phyloP scores from a whole-genome alignment of 1,140 invertebrate species.

The Saccostrea cuccullata region DNA sequence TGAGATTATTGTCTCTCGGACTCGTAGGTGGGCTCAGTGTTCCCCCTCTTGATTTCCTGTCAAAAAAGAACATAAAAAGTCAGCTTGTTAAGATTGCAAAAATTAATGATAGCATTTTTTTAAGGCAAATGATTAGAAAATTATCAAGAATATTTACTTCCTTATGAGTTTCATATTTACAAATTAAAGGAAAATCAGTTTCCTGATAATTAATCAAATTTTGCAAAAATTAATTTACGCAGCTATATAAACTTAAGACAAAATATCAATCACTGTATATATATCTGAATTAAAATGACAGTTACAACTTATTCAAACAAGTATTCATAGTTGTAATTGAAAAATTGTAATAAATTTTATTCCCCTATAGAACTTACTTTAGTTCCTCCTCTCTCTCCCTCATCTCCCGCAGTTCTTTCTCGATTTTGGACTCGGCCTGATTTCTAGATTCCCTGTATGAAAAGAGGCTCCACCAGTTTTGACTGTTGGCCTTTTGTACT shows the following conservation, averaged over 20 bases:
- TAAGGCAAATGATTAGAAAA: neutral
- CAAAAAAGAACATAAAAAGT: neutral
- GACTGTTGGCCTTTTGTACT: conserved; percentile 48
- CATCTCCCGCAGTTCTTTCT: conserved; percentile 74
- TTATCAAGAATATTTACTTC: neutral
- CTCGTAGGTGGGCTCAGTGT: conserved; percentile 20
- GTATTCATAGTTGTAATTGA: neutral
- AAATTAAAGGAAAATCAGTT: neutral
- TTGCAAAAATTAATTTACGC: neutral
- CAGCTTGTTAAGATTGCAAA: neutral
- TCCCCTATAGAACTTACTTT: conserved; percentile 61
- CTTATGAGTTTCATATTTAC: neutral
- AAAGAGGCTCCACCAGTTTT: conserved; percentile 63
- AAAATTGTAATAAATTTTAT: neutral
- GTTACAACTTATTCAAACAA: neutral
- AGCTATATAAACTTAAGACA: neutral
- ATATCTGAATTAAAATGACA: neutral
- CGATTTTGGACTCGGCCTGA: conserved; percentile 75
- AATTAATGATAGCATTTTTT: neutral
- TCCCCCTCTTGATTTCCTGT: conserved; percentile 1
- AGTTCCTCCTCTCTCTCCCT: conserved; percentile 75
- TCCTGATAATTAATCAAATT: neutral
- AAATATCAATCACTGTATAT: neutral
- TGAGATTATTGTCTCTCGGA: conserved; percentile 21
- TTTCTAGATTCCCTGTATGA: conserved; percentile 73